Evolutionary conservation across 2,888 invertebrate species (phyloP), one percentile per base, ranked within the genome.

Genomic region (Antheraea yamamai): DNA sequence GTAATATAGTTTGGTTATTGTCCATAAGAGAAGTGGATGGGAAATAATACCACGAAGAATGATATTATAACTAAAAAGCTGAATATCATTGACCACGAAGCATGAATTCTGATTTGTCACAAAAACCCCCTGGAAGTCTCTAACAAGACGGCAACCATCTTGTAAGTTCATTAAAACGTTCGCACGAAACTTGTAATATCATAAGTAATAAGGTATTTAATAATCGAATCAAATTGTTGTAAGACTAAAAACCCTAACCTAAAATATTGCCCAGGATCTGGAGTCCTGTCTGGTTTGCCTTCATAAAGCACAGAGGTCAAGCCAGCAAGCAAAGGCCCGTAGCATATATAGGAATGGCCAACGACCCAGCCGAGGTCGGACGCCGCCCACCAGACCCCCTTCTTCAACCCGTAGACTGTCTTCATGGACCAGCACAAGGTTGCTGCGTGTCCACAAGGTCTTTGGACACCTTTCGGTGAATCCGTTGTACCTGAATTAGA

Each of bases 251-350:
- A 18, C 35, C 7, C 52, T n/a, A 87, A 97, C 97, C 98, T 96
- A 89, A 98, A 99, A 92, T 98, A 99, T 88, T 98, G 97, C 64
- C 97, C 97, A 6, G 98, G 97, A 90, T 99, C 98, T 0, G 99
- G 99, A 0, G 99, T 99, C 78, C 98, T 96, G 82, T 99, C 98
- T 0, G 99, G 99, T 88, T 99, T 99, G 4, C 99, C 99, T 91
- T 99, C 98, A 85, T 97, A 98, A 94, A 98, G 96, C 30, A 98
- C 95, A 73, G 97, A 97, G 0, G 98, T 98, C 70, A 97, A 95
- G 0, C 98, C 98, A 79, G 97, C 96, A 0, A 98, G 91, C 7
- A 99, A 92, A 0, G 99, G 99, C 0, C 97, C 99, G 83, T 99
- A 99, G 89, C 98, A 98, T 81, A 98, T 98, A 89, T 98, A 99